Base-by-base conservation (phyloP, 30 jellyfish, hydroid and myxozoan species). In the Sanderia malayensis region DNA sequence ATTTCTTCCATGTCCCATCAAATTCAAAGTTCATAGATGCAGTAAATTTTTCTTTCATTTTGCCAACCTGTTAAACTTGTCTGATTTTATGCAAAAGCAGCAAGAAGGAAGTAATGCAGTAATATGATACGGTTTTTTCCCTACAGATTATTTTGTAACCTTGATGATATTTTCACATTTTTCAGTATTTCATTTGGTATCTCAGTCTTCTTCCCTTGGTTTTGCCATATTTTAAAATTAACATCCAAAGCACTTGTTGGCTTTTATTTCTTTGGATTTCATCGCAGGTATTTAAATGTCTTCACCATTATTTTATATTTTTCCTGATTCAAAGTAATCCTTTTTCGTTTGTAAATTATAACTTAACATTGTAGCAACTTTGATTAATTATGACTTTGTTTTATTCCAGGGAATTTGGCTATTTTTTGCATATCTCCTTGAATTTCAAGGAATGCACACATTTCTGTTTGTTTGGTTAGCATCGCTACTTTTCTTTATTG, bases 131-230 rank as follows among this genome's bases (percentile, higher is more conserved):
- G n/a, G n/a, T n/a, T n/a, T n/a, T n/a, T n/a, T n/a, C n/a, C n/a
- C n/a, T n/a, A n/a, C n/a, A n/a, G n/a, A n/a, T n/a, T n/a, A n/a
- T n/a, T n/a, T n/a, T n/a, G n/a, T n/a, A n/a, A n/a, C n/a, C n/a
- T n/a, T n/a, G n/a, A n/a, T n/a, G n/a, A n/a, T 32, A n/a, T 30
- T 11, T 18, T 31, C 0, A 13, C 44, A 18, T 30, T 47, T 73
- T 23, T 46, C 47, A 93, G 99, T 93, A 93, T 60, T 93, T 93
- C 80, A 79, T 93, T 19, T 93, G 99, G 99, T 93, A 93, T 79
- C 79, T 93, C 52, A 84, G 95, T 52, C 86, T 93, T 44, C 79
- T 93, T 1, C 99, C 99, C 2, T 37, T 77, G 17, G 95, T 94
- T 9, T 46, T 74, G 31, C 88, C 93, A 0, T 76, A 74, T 53